phyloP scores from a whole-genome alignment of 30 jellyfish, hydroid and myxozoan genomes.

The Aurelia sp. region DNA sequence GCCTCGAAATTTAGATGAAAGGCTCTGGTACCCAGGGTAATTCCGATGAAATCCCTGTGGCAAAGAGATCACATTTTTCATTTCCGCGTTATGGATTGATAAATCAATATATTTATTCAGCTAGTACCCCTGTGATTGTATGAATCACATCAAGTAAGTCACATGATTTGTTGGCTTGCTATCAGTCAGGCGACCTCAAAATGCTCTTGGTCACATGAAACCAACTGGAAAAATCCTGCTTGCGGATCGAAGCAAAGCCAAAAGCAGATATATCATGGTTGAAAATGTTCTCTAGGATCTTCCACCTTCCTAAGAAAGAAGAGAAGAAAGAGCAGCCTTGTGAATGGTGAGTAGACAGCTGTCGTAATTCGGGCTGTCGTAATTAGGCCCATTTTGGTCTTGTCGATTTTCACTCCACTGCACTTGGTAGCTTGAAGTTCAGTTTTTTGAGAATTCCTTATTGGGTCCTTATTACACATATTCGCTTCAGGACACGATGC shows the following conservation, averaged over 20 bases:
- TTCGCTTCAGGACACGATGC: too few species aligned
- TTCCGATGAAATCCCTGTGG: too few species aligned
- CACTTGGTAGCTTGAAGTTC: too few species aligned
- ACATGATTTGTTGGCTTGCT: constrained; percentile 47
- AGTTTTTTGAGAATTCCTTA: too few species aligned
- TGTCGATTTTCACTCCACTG: not conserved
- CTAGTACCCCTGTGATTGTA: constrained; percentile 49
- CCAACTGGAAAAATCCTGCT: not conserved
- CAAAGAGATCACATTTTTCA: too few species aligned
- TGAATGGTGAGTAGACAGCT: constrained; percentile 59
- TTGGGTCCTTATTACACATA: too few species aligned
- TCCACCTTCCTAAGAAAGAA: constrained; percentile 53
- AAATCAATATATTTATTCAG: constrained; percentile 1
- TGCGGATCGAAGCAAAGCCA: not conserved
- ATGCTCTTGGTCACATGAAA: constrained; percentile 58
- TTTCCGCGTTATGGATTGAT: too few species aligned
- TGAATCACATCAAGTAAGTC: constrained; percentile 53
- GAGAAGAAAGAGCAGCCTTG: constrained; percentile 71
- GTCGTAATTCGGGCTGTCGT: too few species aligned
- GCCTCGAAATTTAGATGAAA: too few species aligned
- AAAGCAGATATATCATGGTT: constrained; percentile 17
- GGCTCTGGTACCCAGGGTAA: too few species aligned
- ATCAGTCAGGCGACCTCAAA: constrained; percentile 40
- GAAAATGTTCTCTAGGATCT: constrained; percentile 71
- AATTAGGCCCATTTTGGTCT: not conserved